Evolutionary conservation across 2,888 invertebrate genomes (phyloP).

Genomic region (Crossocerus cetratus): DNA sequence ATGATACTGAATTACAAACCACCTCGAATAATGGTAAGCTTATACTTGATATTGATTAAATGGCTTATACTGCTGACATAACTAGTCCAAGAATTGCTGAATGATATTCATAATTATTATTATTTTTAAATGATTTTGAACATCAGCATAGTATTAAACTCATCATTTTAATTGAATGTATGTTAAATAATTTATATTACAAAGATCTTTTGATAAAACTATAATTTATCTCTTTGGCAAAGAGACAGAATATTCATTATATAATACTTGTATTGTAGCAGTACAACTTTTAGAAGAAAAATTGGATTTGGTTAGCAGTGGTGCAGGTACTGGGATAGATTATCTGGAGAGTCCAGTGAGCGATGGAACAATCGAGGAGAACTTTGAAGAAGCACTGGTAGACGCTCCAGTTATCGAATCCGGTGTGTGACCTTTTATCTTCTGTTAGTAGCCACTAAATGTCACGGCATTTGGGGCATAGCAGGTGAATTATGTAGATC

Average conservation of each 20-base stretch:
- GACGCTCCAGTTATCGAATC: conserved; percentile 79
- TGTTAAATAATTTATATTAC: neutral
- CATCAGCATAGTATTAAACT: neutral
- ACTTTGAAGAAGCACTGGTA: conserved; percentile 92
- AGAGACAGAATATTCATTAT: neutral
- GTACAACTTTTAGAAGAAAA: conserved; percentile 74
- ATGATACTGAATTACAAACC: conserved; percentile 92
- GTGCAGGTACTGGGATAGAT: conserved; percentile 74
- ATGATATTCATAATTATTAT: neutral
- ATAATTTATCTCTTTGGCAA: no score
- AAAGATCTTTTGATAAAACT: neutral
- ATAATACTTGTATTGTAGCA: conserved; percentile 57
- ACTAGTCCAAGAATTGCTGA: no score
- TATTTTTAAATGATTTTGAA: neutral
- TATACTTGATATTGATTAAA: neutral
- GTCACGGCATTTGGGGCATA: conserved; percentile 64
- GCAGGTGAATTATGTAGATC: conserved; percentile 63
- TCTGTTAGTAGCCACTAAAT: conserved; percentile 64
- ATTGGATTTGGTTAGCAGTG: conserved; percentile 71
- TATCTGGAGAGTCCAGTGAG: conserved; percentile 85
- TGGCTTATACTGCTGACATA: neutral
- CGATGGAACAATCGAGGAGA: conserved; percentile 93
- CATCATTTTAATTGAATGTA: conserved; percentile 24
- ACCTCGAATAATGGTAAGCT: conserved; percentile 84
- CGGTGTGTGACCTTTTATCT: conserved; percentile 69